Conservation (phyloP, 2,888 invertebrate genomes). For the Cryptocephalus moraei region DNA sequence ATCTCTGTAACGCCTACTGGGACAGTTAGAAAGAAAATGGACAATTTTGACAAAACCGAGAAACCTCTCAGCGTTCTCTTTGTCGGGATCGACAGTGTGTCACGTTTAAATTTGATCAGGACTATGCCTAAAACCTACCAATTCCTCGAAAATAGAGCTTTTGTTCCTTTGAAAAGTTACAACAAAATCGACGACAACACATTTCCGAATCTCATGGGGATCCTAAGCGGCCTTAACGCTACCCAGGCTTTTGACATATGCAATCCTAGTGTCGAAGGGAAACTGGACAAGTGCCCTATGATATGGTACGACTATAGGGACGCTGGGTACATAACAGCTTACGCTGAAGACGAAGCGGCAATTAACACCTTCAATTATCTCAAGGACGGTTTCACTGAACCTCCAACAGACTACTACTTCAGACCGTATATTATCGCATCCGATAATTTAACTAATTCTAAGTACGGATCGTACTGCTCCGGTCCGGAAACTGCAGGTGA, state of each 20-base stretch:
- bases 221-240: conserved; percentile 56
- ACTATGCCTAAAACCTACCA: conserved; percentile 63
- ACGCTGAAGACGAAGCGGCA: conserved; percentile 63
- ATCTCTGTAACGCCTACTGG: conserved; percentile 34
- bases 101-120: conserved; percentile 62
- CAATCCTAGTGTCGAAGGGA: conserved; percentile 35
- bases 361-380: conserved; percentile 68
- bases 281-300: conserved; percentile 61
- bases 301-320: conserved; percentile 69
- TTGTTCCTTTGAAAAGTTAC: conserved; percentile 28
- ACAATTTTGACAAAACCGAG: conserved; percentile 34
- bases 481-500: conserved; percentile 56
- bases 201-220: conserved; percentile 80
- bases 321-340: conserved; percentile 65
- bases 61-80: conserved; percentile 50
- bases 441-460: conserved; percentile 44
- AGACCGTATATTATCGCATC: conserved; percentile 62
- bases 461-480: conserved; percentile 46
- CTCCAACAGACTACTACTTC: conserved; percentile 75
- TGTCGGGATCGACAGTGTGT: conserved; percentile 79
- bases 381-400: conserved; percentile 57
- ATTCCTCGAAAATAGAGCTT: conserved; percentile 46
- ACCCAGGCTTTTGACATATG: conserved; percentile 38
- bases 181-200: conserved; percentile 79
- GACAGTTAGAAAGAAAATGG: conserved; percentile 1